Evolutionary conservation across 2,797 vertebrate genomes (phyloP).

Genomic region (Melanotaenia pygmaea): DNA sequence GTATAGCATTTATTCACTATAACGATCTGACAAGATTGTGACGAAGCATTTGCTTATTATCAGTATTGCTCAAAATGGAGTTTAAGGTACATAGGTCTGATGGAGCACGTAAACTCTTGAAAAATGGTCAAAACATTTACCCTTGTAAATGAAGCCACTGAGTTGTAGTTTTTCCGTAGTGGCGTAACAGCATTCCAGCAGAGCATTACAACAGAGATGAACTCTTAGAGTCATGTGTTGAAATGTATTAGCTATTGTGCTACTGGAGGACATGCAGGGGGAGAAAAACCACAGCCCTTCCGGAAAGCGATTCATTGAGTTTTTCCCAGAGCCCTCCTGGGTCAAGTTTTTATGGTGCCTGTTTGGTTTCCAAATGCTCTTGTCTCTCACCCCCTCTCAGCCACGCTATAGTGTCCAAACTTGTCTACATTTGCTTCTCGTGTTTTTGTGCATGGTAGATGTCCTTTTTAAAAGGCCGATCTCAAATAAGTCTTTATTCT

Average conservation of each 20-base stretch:
- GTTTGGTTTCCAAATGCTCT: slow-evolving; percentile 97
- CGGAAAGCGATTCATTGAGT: slow-evolving; percentile 91
- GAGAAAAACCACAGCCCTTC: slow-evolving; percentile 92
- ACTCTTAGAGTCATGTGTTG: slow-evolving; percentile 92
- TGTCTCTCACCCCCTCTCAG: slow-evolving; percentile 88
- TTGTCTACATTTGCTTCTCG: slow-evolving; percentile 98
- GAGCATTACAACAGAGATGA: slow-evolving; percentile 85
- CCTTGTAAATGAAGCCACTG: slow-evolving; percentile 11
- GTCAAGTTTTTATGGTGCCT: slow-evolving; percentile 98
- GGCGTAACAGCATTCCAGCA: slow-evolving; percentile 84
- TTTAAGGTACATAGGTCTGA: neutral
- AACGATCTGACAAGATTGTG: neutral
- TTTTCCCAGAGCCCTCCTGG: slow-evolving; percentile 99
- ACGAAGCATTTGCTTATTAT: neutral
- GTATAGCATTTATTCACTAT: no score
- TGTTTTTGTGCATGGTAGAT: slow-evolving; percentile 97
- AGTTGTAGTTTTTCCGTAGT: slow-evolving; percentile 71
- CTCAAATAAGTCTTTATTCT: slow-evolving; percentile 99
- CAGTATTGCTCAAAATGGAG: neutral
- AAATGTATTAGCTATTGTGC: slow-evolving; percentile 93
- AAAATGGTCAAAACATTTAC: slow-evolving; percentile 2
- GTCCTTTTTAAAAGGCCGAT: slow-evolving; percentile 95
- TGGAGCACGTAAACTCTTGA: neutral
- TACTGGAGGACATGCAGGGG: slow-evolving; percentile 84
- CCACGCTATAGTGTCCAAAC: slow-evolving; percentile 91